Evolutionary conservation across 2,888 invertebrate species (phyloP).

Genomic region (Oeneis ivallda): DNA sequence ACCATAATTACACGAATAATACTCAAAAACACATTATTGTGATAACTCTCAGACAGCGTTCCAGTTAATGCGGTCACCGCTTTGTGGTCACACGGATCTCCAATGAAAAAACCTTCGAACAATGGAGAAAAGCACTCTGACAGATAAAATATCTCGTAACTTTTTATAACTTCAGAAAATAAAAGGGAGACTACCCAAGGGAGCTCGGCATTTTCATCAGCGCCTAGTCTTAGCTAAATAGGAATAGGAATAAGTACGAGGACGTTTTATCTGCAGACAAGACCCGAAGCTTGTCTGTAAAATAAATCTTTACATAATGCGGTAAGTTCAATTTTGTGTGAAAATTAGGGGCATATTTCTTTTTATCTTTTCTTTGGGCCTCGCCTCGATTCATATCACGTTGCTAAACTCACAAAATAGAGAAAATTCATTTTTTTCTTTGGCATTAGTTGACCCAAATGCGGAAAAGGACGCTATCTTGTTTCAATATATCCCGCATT

Average conservation of each 20-base stretch:
- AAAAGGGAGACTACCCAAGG: constrained; percentile 57
- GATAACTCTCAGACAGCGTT: not conserved
- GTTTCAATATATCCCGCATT: constrained; percentile 35
- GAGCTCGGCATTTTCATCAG: constrained; percentile 52
- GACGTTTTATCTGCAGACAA: constrained; percentile 57
- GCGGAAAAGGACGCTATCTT: constrained; percentile 38
- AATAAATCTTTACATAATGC: constrained; percentile 65
- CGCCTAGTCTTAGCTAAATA: constrained; percentile 42
- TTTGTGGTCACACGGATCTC: constrained; percentile 33
- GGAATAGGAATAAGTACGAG: constrained; percentile 52
- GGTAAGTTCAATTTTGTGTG: constrained; percentile 68
- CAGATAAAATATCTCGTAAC: constrained; percentile 71
- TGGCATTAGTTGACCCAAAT: constrained; percentile 39
- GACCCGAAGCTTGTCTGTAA: constrained; percentile 60
- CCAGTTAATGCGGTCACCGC: not conserved
- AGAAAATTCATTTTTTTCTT: constrained; percentile 54
- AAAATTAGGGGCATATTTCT: constrained; percentile 63
- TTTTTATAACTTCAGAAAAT: constrained; percentile 68
- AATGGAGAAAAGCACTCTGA: constrained; percentile 48
- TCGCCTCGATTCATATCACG: constrained; percentile 64
- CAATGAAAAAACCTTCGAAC: constrained; percentile 36
- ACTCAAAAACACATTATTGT: not conserved
- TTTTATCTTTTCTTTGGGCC: constrained; percentile 47
- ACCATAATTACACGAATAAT: not conserved
- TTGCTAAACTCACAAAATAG: constrained; percentile 54